phyloP scores from a whole-genome alignment of 2,797 vertebrate species.

The Hyperoplus lanceolatus region DNA sequence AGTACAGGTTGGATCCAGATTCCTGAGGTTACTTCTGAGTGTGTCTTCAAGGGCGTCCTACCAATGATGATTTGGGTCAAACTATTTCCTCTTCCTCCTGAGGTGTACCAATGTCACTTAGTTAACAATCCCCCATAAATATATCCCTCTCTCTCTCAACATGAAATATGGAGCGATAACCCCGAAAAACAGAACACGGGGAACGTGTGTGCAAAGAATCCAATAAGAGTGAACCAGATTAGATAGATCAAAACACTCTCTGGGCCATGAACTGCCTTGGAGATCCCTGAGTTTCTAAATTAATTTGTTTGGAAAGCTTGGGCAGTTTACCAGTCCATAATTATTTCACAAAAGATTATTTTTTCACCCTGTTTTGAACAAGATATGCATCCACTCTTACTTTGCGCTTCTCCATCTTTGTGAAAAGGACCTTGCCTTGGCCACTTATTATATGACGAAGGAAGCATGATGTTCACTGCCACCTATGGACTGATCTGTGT shows the following conservation, averaged over 20 bases:
- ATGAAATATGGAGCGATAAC: conserved; percentile 33
- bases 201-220: neutral
- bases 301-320: too few species aligned
- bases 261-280: conserved; percentile 15
- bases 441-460: conserved; percentile 34
- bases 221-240: neutral
- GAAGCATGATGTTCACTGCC: conserved; percentile 39
- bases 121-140: conserved; percentile 51
- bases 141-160: conserved; percentile 15
- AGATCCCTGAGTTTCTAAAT: conserved; percentile 5
- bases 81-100: conserved; percentile 70
- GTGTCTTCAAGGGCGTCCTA: conserved; percentile 70
- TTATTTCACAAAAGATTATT: neutral
- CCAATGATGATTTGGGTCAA: conserved; percentile 74
- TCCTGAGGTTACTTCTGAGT: conserved; percentile 77
- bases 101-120: conserved; percentile 60
- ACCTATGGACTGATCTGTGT: conserved; percentile 22
- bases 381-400: neutral
- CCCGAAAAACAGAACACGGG: neutral
- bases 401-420: conserved; percentile 8
- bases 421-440: conserved; percentile 41
- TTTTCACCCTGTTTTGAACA: neutral
- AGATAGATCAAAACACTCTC: neutral
- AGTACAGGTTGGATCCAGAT: conserved; percentile 70
- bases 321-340: neutral